Evolutionary conservation across 2,113 vertebrate genomes (phyloP).

Genomic region (Ahaetulla prasina): DNA sequence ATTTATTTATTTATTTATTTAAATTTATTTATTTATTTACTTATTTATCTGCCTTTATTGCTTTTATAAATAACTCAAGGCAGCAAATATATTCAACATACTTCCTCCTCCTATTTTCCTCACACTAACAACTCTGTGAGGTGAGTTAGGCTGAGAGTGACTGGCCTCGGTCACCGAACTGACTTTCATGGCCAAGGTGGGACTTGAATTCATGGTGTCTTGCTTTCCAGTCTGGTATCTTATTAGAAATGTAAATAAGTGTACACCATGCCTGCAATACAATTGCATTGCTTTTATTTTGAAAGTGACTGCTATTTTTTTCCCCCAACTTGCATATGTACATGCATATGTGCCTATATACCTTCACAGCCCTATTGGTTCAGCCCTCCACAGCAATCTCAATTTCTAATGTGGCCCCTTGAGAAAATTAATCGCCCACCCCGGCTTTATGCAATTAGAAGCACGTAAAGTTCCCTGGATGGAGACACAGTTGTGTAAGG

Average conservation of each 20-base stretch:
- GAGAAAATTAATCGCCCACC: neutral
- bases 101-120: too few species aligned
- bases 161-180: neutral
- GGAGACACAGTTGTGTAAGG: neutral
- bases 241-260: too few species aligned
- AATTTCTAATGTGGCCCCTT: neutral
- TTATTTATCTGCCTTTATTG: neutral
- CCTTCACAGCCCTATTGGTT: neutral
- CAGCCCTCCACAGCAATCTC: neutral
- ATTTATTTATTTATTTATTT: neutral
- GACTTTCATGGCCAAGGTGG: neutral
- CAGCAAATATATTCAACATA: too few species aligned
- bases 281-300: too few species aligned
- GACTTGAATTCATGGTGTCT: neutral
- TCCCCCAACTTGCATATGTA: too few species aligned
- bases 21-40: too few species aligned
- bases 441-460: neutral
- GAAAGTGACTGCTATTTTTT: too few species aligned
- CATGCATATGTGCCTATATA: neutral
- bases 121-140: neutral
- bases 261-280: too few species aligned
- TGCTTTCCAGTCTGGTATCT: neutral
- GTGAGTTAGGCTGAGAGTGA: neutral
- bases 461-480: neutral
- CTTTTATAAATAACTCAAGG: too few species aligned